A percentile compares a stretch with the other conserved stretches of the same genome.
These are phyloP conservation scores for Papilio xuthus DNA, from an alignment of 1,140 invertebrate species.

Conservation along the genomic window DNA sequence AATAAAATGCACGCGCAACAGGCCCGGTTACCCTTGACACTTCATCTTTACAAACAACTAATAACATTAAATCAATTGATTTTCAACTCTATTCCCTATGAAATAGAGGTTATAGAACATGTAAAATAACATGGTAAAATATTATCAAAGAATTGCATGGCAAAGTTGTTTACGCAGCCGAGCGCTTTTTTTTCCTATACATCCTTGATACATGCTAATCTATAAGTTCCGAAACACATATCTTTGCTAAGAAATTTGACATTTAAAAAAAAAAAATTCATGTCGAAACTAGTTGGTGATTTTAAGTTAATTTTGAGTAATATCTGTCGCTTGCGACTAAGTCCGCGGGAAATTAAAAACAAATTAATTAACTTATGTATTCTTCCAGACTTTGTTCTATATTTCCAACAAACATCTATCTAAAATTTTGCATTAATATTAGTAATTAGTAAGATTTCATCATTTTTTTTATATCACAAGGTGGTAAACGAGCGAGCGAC, in stretches of 20 bases:
- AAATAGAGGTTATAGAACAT: not conserved
- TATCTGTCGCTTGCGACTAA: no score
- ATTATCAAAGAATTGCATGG: conserved; percentile 42
- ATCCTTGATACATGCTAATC: conserved; percentile 41
- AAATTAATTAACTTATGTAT: no score
- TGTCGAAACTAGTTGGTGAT: not conserved
- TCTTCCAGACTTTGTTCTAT: no score
- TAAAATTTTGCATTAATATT: no score
- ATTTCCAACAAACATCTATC: no score
- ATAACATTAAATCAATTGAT: not conserved
- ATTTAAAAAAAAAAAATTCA: not conserved
- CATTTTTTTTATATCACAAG: no score
- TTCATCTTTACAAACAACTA: conserved; percentile 16
- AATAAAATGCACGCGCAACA: conserved; percentile 41
- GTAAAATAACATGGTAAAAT: conserved; percentile 18
- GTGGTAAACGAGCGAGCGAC: no score
- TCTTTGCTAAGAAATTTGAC: conserved; percentile 5
- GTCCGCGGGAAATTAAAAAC: no score
- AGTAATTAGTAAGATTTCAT: no score
- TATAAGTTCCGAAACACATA: conserved; percentile 36
- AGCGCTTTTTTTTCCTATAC: conserved; percentile 44
- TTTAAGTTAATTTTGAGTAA: no score
- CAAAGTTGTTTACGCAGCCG: conserved; percentile 47
- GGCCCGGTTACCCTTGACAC: conserved; percentile 36
- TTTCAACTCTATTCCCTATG: not conserved